Base-by-base conservation (phyloP, 2,113 vertebrate genomes). In the Cyprinodon variegatus region DNA sequence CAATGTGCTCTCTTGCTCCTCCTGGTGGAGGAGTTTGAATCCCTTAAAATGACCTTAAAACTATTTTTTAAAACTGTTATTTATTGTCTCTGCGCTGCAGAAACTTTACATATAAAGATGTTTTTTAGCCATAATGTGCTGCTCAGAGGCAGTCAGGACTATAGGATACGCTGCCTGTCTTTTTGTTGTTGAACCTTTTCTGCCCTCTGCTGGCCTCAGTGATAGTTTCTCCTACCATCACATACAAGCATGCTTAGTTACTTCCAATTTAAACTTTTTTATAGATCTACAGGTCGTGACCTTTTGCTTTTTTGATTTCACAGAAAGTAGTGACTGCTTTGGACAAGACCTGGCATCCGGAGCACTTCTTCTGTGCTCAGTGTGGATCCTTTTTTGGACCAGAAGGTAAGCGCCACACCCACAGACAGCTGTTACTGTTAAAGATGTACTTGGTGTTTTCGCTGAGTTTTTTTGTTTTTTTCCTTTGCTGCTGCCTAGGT, bases 261-360 rank as follows among this genome's bases (percentile, higher is more conserved):
- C 11, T 4, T 14, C 7, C 4, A 46, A 6, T 46, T 50, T 60
- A 37, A 7, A 41, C 13, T 15, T 61, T 43, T 3, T n/a, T 60
- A 5, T 10, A 73, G 45, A 17, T 39, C n/a, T 14, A 43, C 10
- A 70, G 8, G 10, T 4, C 36, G 9, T 81, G 7, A 61, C 11
- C 15, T 2, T 68, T 72, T 77, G 11, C 4, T 39, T 69, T 22
- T 72, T 15, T 11, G 70, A 57, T 72, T 72, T 84, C 48, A 67
- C 94, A 98, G 97, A 98, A 97, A 97, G 97, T 98, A 46, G 90
- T 92, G 71, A 93, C 91, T 4, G 91, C 97, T 64, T 91, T 98
- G 88, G 96, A 98, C 89, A 95, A 96, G 88, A 98, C 97, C n/a
- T 98, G 97, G 97, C 97, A 98, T 77, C 97, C 97, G 0, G 97